Evolutionary conservation across 2,888 invertebrate genomes (phyloP).

Genomic region (Machimus atricapillus): DNA sequence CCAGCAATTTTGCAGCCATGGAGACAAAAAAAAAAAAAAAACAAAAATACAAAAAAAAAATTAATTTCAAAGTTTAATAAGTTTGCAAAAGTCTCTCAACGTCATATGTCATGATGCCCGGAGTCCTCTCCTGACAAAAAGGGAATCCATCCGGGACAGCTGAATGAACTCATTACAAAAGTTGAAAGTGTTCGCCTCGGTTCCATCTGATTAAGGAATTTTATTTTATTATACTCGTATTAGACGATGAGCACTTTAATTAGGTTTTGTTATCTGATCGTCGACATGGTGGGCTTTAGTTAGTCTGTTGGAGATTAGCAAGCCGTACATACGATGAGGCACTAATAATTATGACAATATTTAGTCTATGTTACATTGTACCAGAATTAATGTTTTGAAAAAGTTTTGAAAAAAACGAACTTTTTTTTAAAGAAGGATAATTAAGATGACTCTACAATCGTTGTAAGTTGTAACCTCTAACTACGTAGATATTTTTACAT

Average conservation of each 20-base stretch:
- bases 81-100: conserved; percentile 31
- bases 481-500: too few species aligned
- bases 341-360: too few species aligned
- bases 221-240: conserved; percentile 18
- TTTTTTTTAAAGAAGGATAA: too few species aligned
- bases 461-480: too few species aligned
- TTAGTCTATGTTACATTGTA: too few species aligned
- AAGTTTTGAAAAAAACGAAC: too few species aligned
- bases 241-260: background rate
- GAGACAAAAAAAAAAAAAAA: background rate
- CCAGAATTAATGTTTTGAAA: too few species aligned
- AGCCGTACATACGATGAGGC: too few species aligned
- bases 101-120: conserved; percentile 28
- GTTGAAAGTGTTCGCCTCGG: conserved; percentile 22
- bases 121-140: background rate
- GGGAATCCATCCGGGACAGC: conserved; percentile 19
- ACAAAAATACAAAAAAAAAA: background rate
- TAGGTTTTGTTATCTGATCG: conserved; percentile 1
- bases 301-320: background rate
- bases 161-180: conserved; percentile 37
- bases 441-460: too few species aligned
- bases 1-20: background rate
- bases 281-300: background rate
- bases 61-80: conserved; percentile 40
- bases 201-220: background rate